phyloP scores from a whole-genome alignment of 2,888 invertebrate genomes.

The Stegana nigrithorax region DNA sequence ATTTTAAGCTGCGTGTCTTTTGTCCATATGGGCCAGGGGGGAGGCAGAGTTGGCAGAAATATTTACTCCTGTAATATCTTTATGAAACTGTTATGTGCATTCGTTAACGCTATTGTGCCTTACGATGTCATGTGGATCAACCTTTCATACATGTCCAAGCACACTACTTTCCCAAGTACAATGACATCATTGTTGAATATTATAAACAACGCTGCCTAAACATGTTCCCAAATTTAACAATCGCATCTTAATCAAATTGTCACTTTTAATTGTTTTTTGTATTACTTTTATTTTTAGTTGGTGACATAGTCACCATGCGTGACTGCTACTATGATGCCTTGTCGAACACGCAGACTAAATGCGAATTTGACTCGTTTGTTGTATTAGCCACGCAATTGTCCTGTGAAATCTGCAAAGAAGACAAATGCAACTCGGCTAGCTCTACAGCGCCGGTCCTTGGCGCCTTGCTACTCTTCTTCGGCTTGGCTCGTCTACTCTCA shows the following conservation, averaged over 20 bases:
- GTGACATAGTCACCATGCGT: too few species aligned
- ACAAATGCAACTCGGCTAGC: conserved; percentile 61
- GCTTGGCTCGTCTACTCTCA: conserved; percentile 58
- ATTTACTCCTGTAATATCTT: too few species aligned
- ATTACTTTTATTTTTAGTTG: conserved; percentile 36
- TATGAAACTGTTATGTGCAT: too few species aligned
- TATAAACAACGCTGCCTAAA: too few species aligned
- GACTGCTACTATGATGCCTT: conserved; percentile 64
- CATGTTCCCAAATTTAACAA: too few species aligned
- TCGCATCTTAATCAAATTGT: background rate
- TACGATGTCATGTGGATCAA: too few species aligned
- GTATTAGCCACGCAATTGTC: conserved; percentile 54
- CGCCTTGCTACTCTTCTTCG: conserved; percentile 57
- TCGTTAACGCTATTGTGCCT: too few species aligned
- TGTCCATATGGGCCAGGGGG: too few species aligned
- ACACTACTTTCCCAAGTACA: too few species aligned
- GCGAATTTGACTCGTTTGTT: conserved; percentile 53
- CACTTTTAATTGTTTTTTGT: background rate
- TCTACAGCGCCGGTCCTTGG: conserved; percentile 52
- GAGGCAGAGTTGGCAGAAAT: too few species aligned
- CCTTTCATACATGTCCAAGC: background rate
- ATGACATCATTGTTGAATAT: too few species aligned
- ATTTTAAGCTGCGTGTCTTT: too few species aligned
- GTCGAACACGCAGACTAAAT: conserved; percentile 51
- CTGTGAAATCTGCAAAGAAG: conserved; percentile 60